These are phyloP conservation scores for Aleadryas rufinucha DNA, from an alignment of 2,113 vertebrate genomes.

Conservation along the genomic window DNA sequence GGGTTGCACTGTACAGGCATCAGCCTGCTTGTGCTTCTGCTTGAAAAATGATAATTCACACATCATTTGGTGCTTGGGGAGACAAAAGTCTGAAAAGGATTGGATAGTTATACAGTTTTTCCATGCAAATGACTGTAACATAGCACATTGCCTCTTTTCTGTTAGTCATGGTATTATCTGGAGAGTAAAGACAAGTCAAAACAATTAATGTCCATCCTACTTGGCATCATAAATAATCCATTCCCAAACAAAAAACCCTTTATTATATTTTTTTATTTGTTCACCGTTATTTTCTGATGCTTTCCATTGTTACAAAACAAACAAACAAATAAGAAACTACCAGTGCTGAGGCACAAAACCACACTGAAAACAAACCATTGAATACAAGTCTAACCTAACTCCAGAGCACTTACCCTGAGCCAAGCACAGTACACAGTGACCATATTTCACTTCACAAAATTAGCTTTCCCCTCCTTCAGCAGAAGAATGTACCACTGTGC, in stretches of 20 bases:
- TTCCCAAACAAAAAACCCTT: not conserved
- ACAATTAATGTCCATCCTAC: not conserved
- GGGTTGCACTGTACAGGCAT: not conserved
- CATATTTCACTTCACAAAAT: slow-evolving; percentile 29
- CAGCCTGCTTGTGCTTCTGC: not conserved
- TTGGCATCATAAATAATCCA: not conserved
- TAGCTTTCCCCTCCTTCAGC: not conserved
- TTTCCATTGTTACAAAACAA: not conserved
- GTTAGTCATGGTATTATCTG: not conserved
- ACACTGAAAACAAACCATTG: not conserved
- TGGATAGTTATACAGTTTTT: not conserved
- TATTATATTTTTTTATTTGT: not conserved
- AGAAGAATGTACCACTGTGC: slow-evolving; percentile 3
- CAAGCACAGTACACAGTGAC: not conserved
- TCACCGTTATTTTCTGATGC: not conserved
- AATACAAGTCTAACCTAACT: not conserved
- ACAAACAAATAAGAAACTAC: not conserved
- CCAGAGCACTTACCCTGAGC: not conserved
- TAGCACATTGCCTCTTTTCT: not conserved
- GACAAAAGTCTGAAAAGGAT: not conserved
- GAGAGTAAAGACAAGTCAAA: not conserved
- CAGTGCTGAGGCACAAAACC: not conserved
- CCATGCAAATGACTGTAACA: not conserved
- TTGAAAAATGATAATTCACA: not conserved
- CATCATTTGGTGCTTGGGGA: not conserved